These are phyloP conservation scores for Myripristis murdjan DNA, from an alignment of 2,797 vertebrate species.

Conservation along the genomic window DNA sequence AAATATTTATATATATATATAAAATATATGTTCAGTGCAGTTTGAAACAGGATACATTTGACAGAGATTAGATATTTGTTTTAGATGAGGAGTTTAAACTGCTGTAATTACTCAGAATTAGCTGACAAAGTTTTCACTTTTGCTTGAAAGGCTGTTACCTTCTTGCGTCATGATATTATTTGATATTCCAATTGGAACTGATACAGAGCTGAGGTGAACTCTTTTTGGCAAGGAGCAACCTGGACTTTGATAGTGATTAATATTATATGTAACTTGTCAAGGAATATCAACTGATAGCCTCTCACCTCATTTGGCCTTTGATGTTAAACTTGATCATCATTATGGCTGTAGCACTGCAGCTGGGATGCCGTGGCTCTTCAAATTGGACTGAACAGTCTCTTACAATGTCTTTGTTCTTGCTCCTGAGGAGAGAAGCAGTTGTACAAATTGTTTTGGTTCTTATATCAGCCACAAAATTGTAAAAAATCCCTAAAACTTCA, in stretches of 20 bases:
- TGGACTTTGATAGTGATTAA: neutral
- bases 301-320: neutral
- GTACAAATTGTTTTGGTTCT: neutral
- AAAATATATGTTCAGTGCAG: no score
- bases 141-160: neutral
- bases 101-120: no score
- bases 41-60: no score
- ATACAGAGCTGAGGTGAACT: neutral
- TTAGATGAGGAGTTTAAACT: neutral
- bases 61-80: slow-evolving; percentile 6
- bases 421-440: slow-evolving; percentile 4
- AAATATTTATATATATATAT: no score
- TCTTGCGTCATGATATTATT: neutral
- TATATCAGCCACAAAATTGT: neutral
- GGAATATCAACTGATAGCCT: slow-evolving; percentile 6
- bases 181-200: neutral
- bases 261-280: slow-evolving; percentile 4
- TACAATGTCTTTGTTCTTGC: slow-evolving; percentile 45
- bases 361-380: neutral
- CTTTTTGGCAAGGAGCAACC: neutral
- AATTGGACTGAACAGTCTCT: slow-evolving; percentile 1
- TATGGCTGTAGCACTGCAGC: neutral
- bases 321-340: slow-evolving; percentile 6
- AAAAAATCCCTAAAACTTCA: neutral
- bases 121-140: neutral